These are phyloP conservation scores for Tribolium freemani DNA, from an alignment of 2,888 invertebrate species.

Conservation along the genomic window DNA sequence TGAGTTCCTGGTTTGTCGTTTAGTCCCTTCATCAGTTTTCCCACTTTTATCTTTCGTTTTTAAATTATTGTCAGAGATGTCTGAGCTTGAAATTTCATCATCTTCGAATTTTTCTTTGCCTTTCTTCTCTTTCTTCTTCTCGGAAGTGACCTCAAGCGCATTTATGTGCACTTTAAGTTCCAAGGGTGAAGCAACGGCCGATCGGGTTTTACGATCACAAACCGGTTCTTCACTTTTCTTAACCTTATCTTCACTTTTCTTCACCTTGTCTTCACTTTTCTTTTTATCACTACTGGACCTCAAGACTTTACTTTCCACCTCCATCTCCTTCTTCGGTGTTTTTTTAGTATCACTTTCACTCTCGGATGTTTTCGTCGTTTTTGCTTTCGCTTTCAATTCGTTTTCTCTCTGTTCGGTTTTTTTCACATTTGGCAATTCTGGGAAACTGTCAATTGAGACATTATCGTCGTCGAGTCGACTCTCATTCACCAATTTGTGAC, in stretches of 20 bases:
- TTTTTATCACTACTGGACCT: slow-evolving; percentile 17
- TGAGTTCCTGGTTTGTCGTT: slow-evolving; percentile 52
- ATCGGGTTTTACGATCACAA: slow-evolving; percentile 54
- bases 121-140: slow-evolving; percentile 21
- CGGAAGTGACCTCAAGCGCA: slow-evolving; percentile 1
- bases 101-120: not conserved
- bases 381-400: slow-evolving; percentile 71
- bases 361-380: slow-evolving; percentile 49
- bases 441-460: slow-evolving; percentile 76
- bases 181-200: slow-evolving; percentile 30
- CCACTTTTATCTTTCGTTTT: slow-evolving; percentile 47
- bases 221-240: slow-evolving; percentile 47
- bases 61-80: slow-evolving; percentile 18
- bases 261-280: slow-evolving; percentile 53
- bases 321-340: slow-evolving; percentile 33
- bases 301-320: slow-evolving; percentile 8
- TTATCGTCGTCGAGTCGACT: slow-evolving; percentile 76
- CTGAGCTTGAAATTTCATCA: slow-evolving; percentile 24
- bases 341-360: slow-evolving; percentile 41
- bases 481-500: slow-evolving; percentile 77
- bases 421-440: slow-evolving; percentile 76
- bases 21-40: slow-evolving; percentile 38
- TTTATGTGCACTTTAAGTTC: slow-evolving; percentile 20
- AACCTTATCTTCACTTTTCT: not conserved
- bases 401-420: slow-evolving; percentile 74